These are phyloP conservation scores for Gymnopithys bicolor DNA, from an alignment of 2,797 vertebrate species.

Conservation along the genomic window DNA sequence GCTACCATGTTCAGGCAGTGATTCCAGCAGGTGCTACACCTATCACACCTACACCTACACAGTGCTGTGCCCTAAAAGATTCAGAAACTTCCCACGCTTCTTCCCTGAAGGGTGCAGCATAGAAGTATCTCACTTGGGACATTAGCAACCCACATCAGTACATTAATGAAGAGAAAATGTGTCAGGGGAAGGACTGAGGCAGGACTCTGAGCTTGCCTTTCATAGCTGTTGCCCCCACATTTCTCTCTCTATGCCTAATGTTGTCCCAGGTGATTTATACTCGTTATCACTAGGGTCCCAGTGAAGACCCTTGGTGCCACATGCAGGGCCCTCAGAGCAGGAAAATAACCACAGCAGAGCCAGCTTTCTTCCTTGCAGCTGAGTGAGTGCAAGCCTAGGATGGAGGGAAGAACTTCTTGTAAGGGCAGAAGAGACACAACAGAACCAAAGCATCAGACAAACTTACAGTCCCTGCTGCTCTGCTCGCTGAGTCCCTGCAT, in stretches of 20 bases:
- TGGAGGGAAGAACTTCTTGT: neutral
- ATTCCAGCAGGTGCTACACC: neutral
- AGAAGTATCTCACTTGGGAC: neutral
- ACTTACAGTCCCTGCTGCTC: neutral
- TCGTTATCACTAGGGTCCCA: neutral
- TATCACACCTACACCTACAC: no score
- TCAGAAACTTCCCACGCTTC: neutral
- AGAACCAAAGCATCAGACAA: neutral
- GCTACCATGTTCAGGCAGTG: neutral
- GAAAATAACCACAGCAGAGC: neutral
- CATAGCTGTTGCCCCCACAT: neutral
- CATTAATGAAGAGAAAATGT: rapidly evolving
- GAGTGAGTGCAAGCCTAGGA: neutral
- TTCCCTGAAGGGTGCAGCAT: neutral
- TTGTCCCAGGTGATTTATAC: neutral
- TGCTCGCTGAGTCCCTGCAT: neutral
- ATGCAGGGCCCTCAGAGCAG: neutral
- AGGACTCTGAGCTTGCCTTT: neutral
- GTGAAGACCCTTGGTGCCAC: neutral
- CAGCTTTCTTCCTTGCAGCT: neutral
- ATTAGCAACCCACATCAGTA: neutral
- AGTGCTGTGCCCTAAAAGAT: no score
- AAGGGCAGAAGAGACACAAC: neutral
- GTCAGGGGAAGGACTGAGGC: neutral
- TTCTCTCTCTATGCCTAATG: neutral